A percentile compares a stretch with the other conserved stretches of the same genome.
phyloP scores from a whole-genome alignment of 1,140 invertebrate genomes.

The Papilio machaon region DNA sequence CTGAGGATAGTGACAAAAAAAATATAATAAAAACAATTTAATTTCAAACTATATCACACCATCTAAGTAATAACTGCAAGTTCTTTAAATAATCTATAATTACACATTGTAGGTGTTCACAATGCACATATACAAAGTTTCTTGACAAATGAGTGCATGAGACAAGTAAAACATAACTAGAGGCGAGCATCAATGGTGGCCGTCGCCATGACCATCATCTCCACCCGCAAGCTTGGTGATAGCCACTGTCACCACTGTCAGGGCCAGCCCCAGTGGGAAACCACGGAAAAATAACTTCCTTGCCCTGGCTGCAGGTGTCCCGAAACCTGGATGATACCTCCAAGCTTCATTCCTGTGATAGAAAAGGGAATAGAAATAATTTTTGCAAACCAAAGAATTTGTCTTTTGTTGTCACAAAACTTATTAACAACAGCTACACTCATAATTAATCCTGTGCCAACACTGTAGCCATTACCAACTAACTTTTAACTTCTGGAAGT shows the following conservation, averaged over 20 bases:
- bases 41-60: neutral
- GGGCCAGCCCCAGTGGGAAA: slow-evolving; percentile 84
- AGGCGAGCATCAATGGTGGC: slow-evolving; percentile 39
- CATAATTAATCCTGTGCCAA: too few relatives aligned
- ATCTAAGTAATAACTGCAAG: neutral
- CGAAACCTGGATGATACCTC: slow-evolving; percentile 84
- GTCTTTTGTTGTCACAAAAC: too few relatives aligned
- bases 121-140: neutral
- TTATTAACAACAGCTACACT: too few relatives aligned
- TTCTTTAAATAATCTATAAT: slow-evolving; percentile 8
- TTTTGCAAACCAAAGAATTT: neutral
- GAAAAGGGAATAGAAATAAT: neutral
- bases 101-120: neutral
- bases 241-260: slow-evolving; percentile 85
- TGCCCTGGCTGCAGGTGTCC: slow-evolving; percentile 65
- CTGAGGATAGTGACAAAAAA: neutral
- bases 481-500: too few relatives aligned
- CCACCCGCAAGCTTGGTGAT: slow-evolving; percentile 82
- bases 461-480: too few relatives aligned
- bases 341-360: slow-evolving; percentile 89
- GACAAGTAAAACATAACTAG: neutral
- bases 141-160: neutral
- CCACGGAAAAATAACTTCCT: slow-evolving; percentile 82
- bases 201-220: slow-evolving; percentile 72
- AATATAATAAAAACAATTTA: neutral